phyloP scores from a whole-genome alignment of 2,888 invertebrate species.

The Drosophila nr. perissopoda region DNA sequence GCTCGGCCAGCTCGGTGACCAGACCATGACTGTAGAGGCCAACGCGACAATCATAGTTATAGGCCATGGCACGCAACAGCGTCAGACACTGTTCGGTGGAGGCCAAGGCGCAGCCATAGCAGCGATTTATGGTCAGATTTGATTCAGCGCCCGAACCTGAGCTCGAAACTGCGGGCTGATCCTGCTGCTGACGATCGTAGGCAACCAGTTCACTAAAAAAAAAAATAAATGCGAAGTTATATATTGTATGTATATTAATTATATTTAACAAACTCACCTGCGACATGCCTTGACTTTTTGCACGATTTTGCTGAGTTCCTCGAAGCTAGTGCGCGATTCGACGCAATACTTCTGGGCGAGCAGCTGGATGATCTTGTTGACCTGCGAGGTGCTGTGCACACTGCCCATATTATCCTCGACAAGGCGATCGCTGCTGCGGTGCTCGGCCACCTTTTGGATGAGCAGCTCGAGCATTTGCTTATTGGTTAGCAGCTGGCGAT shows the following conservation, averaged over 20 bases:
- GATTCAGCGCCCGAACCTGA: slow-evolving; percentile 64
- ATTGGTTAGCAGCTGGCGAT: slow-evolving; percentile 94
- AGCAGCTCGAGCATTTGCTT: slow-evolving; percentile 95
- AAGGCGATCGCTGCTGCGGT: slow-evolving; percentile 89
- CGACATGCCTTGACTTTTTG: slow-evolving; percentile 96
- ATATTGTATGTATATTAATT: neutral
- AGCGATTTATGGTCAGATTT: slow-evolving; percentile 87
- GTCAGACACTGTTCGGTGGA: slow-evolving; percentile 98
- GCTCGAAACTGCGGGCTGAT: slow-evolving; percentile 63
- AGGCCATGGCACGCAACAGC: slow-evolving; percentile 94
- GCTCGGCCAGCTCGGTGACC: slow-evolving; percentile 94
- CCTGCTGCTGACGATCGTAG: slow-evolving; percentile 93
- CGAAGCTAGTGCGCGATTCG: slow-evolving; percentile 97
- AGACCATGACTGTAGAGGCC: slow-evolving; percentile 93
- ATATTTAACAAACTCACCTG: slow-evolving; percentile 85
- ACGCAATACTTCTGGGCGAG: slow-evolving; percentile 97
- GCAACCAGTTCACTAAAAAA: slow-evolving; percentile 91
- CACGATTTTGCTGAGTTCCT: slow-evolving; percentile 95
- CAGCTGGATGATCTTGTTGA: slow-evolving; percentile 96
- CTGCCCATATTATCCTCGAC: slow-evolving; percentile 86
- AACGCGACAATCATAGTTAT: slow-evolving; percentile 90
- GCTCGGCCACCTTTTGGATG: slow-evolving; percentile 94
- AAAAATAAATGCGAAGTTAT: neutral
- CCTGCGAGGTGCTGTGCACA: slow-evolving; percentile 87
- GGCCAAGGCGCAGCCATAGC: slow-evolving; percentile 95